phyloP scores from a whole-genome alignment of 2,888 invertebrate genomes.

The Dromius quadrimaculatus region DNA sequence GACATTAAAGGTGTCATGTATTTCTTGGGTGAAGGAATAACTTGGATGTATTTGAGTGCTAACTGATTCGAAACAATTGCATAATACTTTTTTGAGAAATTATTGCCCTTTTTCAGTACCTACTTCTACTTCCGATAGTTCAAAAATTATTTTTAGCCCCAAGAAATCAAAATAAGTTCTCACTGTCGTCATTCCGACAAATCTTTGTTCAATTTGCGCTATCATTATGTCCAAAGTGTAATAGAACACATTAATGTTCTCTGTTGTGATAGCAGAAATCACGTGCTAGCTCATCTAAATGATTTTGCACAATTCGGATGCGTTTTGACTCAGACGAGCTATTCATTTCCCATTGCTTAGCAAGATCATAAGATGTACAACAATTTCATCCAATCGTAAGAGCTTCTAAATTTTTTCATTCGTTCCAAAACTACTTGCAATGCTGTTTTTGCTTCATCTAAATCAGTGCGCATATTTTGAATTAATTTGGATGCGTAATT shows the following conservation, averaged over 20 bases:
- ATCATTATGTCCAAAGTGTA: slow-evolving; percentile 58
- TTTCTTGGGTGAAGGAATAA: slow-evolving; percentile 12
- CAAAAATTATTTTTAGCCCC: slow-evolving; percentile 58
- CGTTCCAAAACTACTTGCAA: neutral
- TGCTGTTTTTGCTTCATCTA: slow-evolving; percentile 56
- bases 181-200: slow-evolving; percentile 58
- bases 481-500: slow-evolving; percentile 55
- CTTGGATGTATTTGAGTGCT: neutral
- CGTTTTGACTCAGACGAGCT: slow-evolving; percentile 54
- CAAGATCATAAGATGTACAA: neutral
- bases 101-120: neutral
- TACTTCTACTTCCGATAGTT: slow-evolving; percentile 52
- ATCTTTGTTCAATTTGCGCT: slow-evolving; percentile 57
- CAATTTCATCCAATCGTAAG: neutral
- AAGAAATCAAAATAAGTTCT: slow-evolving; percentile 58
- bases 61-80: neutral
- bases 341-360: slow-evolving; percentile 30
- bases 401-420: neutral
- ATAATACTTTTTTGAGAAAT: slow-evolving; percentile 3
- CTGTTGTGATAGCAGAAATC: slow-evolving; percentile 54
- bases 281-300: slow-evolving; percentile 55
- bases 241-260: slow-evolving; percentile 56
- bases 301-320: slow-evolving; percentile 58
- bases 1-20: too few species aligned
- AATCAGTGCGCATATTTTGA: slow-evolving; percentile 56